A percentile compares a stretch with the other conserved stretches of the same genome.
Conservation (phyloP, 2,888 invertebrate species). For the Nomada fabriciana region DNA sequence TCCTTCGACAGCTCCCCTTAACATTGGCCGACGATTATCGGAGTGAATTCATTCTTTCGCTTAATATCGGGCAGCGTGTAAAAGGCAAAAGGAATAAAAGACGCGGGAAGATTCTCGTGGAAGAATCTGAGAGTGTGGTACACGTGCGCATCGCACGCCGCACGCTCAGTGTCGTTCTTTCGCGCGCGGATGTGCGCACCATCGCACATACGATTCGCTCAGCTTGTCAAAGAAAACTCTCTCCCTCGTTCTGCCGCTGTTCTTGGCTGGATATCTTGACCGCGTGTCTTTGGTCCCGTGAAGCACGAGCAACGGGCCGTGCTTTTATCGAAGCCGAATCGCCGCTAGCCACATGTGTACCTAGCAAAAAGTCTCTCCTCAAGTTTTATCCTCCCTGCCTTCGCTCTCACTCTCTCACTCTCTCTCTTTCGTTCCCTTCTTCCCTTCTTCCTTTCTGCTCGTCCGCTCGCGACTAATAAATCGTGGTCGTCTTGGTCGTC, state of each 20-base stretch:
- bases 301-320: conserved; percentile 60
- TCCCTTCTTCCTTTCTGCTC: neutral
- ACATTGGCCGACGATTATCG: neutral
- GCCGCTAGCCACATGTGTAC: conserved; percentile 80
- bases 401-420: conserved; percentile 24
- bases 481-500: conserved; percentile 37
- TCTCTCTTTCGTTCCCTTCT: conserved; percentile 18
- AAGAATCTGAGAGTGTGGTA: conserved; percentile 14
- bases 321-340: conserved; percentile 81
- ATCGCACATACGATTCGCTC: conserved; percentile 82
- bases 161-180: conserved; percentile 47
- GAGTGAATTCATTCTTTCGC: neutral
- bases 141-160: conserved; percentile 63
- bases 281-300: conserved; percentile 35
- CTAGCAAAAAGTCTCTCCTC: conserved; percentile 77
- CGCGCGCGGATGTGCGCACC: conserved; percentile 81
- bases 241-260: conserved; percentile 50
- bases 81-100: neutral
- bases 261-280: neutral
- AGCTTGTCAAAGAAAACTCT: conserved; percentile 74
- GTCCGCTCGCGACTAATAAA: conserved; percentile 27
- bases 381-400: conserved; percentile 54
- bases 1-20: conserved; percentile 3
- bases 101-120: neutral
- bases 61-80: neutral